phyloP scores from a whole-genome alignment of 1,140 invertebrate species.

The Zaprionus tsacasi region DNA sequence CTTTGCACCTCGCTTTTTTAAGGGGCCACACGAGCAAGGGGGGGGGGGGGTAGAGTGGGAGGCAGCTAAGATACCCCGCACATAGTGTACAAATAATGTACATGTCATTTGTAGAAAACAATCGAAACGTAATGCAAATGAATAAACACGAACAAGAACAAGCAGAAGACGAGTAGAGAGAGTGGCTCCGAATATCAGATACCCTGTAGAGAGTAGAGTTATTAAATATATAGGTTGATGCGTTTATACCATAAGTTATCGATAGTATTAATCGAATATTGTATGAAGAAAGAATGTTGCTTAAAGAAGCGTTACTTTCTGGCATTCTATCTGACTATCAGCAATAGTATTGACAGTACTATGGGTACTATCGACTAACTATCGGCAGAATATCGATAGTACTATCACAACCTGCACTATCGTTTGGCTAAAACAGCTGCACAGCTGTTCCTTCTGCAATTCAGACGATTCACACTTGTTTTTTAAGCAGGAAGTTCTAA shows the following conservation, averaged over 20 bases:
- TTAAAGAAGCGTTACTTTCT: too few relatives aligned
- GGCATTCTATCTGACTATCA: too few relatives aligned
- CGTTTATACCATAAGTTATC: too few relatives aligned
- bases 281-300: too few relatives aligned
- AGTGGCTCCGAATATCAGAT: background rate
- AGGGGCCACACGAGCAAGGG: background rate
- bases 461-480: too few relatives aligned
- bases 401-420: too few relatives aligned
- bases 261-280: background rate
- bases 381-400: background rate
- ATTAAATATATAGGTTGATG: background rate
- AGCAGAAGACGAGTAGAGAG: background rate
- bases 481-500: too few relatives aligned
- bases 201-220: background rate
- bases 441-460: too few relatives aligned
- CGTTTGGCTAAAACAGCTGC: too few relatives aligned
- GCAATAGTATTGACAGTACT: too few relatives aligned
- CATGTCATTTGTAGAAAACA: slow-evolving; percentile 16
- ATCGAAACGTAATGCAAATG: slow-evolving; percentile 11
- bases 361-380: background rate
- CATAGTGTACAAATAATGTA: slow-evolving; percentile 20
- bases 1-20: slow-evolving; percentile 14
- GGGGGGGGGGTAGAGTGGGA: background rate
- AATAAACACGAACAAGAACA: background rate
- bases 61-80: background rate